Percentiles rank a stretch among this genome's conserved stretches.
Conservation (phyloP, 2,113 vertebrate species). For the Leptobrachium ailaonicum region DNA sequence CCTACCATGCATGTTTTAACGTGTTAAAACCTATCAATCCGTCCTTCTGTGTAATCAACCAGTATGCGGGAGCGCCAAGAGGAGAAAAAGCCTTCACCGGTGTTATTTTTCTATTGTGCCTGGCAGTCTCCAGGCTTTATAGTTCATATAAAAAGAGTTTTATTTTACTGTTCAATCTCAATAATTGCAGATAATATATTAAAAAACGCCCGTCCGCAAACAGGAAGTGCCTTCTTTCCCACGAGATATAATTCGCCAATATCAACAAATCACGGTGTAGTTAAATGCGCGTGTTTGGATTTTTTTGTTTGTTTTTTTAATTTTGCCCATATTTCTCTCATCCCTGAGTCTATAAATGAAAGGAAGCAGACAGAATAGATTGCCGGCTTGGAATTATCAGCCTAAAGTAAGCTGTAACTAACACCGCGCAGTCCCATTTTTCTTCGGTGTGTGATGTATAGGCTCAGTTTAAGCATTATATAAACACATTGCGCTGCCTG, state of each 20-base stretch:
- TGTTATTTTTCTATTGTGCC: too few species aligned
- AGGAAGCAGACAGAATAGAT: constrained; percentile 2
- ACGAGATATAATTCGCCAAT: neutral
- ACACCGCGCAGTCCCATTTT: constrained; percentile 52
- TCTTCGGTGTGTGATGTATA: constrained; percentile 47
- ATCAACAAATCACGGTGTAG: neutral
- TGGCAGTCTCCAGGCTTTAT: too few species aligned
- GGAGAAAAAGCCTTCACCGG: too few species aligned
- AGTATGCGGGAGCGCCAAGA: too few species aligned
- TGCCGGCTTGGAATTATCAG: constrained; percentile 43
- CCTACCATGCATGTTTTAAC: too few species aligned
- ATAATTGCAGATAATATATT: too few species aligned
- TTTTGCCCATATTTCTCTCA: constrained; percentile 22
- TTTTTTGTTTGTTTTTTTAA: neutral
- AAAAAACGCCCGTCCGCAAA: too few species aligned
- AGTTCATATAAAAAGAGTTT: too few species aligned
- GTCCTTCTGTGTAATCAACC: too few species aligned
- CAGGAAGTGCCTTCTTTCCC: neutral
- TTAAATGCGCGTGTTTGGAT: neutral
- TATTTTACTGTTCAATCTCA: too few species aligned
- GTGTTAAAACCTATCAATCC: too few species aligned
- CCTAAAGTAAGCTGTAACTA: constrained; percentile 51
- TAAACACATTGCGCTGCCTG: constrained; percentile 31
- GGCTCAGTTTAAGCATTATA: constrained; percentile 53
- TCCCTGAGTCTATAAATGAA: constrained; percentile 16